Evolutionary conservation across 2,888 invertebrate genomes (phyloP), one percentile per base, ranked within the genome.

Genomic region (Graphium colonna): DNA sequence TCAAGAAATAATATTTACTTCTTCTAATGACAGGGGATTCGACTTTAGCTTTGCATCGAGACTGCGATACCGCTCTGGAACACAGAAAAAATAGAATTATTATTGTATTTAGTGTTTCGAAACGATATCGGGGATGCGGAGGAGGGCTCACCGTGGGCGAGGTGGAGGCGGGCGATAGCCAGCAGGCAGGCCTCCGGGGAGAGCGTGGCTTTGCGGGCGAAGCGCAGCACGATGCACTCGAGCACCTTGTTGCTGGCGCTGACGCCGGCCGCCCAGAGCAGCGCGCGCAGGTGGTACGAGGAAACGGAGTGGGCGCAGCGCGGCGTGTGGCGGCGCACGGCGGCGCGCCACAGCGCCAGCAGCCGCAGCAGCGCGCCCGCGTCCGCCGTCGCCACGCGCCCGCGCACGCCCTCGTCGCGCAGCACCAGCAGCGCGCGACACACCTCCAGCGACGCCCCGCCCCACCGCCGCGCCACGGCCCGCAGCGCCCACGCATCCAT

Each of bases 161-260:
- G 74, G 63, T 80, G 79, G 57, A 82, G 73, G 8, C 66, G 43
- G 12, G 65, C 64, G 21, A 56, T 56, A 28, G 59, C 58, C 51
- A 59, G 51, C 42, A 60, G 48, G 56, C 42, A 57, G 48, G 59
- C 51, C 56, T 36, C 52, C 33, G 54, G 40, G 13, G 55, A 8
- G 13, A 60, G 56, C 31, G 42, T 7, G 46, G 44, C 57, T 51
- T 60, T 59, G 69, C 92, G 92, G 59, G 93, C 91, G 82, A 92
- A 94, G 60, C 94, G 82, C 62, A 93, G 81, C 59, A 94, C 93
- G 52, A 94, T 80, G 70, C 93, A 92, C 86, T 94, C 94, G 61
- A 94, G 82, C 57, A 94, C 82, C 93, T 94, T 94, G 79, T 94
- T 94, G 93, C 93, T 93, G 91, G 59, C 94, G 77, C 63, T 92